Conservation (phyloP, 2,113 vertebrate genomes). For the Recurvirostra avosetta region DNA sequence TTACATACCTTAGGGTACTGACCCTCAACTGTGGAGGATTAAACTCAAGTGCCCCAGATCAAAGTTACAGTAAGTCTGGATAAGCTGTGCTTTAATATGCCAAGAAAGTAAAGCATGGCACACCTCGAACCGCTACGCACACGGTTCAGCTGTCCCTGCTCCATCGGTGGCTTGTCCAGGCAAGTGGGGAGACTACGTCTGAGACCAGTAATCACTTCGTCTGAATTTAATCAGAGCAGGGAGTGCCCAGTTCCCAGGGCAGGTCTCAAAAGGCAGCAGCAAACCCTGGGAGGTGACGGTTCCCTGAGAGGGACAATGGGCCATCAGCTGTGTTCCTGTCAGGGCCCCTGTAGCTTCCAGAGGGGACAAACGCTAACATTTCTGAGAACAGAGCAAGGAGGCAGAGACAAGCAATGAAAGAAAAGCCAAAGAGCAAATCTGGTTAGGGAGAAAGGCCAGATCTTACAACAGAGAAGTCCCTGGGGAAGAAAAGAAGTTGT, state of each 20-base stretch:
- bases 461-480: not conserved
- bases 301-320: not conserved
- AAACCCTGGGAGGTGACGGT: not conserved
- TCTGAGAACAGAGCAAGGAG: not conserved
- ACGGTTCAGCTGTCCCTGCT: not conserved
- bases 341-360: not conserved
- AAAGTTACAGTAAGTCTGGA: not conserved
- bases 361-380: not conserved
- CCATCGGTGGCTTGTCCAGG: not conserved
- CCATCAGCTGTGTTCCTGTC: not conserved
- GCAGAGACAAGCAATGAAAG: not conserved
- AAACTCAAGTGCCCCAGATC: not conserved
- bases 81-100: not conserved
- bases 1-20: not conserved
- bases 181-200: not conserved
- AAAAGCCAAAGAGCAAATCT: not conserved
- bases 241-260: not conserved
- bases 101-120: not conserved
- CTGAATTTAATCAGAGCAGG: not conserved
- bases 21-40: not conserved
- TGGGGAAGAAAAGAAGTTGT: not conserved
- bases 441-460: not conserved
- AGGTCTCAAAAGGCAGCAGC: not conserved
- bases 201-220: not conserved
- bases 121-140: not conserved